Percentiles rank a stretch among this genome's conserved stretches.
Evolutionary conservation across 2,113 vertebrate genomes (phyloP).

Genomic region (Oxyruncus cristatus): DNA sequence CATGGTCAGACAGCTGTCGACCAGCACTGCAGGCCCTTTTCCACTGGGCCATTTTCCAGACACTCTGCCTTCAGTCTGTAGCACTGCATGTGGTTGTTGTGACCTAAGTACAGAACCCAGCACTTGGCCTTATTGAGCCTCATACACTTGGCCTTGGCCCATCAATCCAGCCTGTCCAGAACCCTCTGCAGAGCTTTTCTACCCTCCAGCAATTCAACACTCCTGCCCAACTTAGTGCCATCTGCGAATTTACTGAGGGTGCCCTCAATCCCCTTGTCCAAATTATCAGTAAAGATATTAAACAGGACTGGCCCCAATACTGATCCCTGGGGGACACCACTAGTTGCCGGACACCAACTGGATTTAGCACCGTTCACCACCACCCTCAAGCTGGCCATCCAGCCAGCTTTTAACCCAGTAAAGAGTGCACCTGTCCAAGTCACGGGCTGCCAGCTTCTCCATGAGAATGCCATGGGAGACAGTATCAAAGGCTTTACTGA

Average conservation of each 20-base stretch:
- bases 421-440: not conserved
- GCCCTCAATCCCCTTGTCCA: accelerated
- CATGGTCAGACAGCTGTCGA: not conserved
- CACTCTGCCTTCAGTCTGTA: not conserved
- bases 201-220: not conserved
- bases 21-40: not conserved
- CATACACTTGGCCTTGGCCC: accelerated
- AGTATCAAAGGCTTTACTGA: not conserved
- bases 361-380: not conserved
- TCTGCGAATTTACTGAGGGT: not conserved
- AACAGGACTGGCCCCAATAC: not conserved
- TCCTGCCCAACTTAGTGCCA: not conserved
- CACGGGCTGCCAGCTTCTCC: not conserved
- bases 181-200: not conserved
- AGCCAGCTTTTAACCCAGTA: not conserved
- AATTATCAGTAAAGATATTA: not conserved
- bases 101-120: not conserved
- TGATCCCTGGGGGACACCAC: not conserved
- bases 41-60: not conserved
- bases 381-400: no score
- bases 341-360: not conserved
- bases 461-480: not conserved
- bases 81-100: not conserved
- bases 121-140: not conserved
- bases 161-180: not conserved